Conservation (phyloP, 2,113 vertebrate species). For the Sander vitreus region DNA sequence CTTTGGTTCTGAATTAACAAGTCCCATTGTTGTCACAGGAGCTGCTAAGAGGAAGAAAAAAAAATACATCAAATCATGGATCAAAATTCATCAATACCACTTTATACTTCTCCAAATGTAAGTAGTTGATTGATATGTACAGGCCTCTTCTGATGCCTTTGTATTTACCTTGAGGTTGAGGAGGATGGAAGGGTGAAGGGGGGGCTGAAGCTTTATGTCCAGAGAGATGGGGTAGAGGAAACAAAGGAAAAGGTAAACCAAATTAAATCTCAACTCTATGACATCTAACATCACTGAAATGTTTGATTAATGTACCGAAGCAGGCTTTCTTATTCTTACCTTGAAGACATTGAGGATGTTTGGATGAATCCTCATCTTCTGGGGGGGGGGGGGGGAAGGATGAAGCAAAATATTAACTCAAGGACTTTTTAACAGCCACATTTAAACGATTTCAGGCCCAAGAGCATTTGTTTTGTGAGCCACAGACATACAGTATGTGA, state of each 20-base stretch:
- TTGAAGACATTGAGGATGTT: not conserved
- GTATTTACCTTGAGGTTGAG: conserved; percentile 53
- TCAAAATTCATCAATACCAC: not conserved
- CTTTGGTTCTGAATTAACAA: conserved; percentile 69
- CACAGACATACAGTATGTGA: not conserved
- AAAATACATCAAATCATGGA: not conserved
- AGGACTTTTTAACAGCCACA: not conserved
- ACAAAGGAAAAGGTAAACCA: not conserved
- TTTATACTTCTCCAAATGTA: not conserved
- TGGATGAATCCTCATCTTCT: conserved; percentile 6
- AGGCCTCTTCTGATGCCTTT: not conserved
- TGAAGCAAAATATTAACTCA: not conserved
- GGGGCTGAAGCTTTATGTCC: conserved; percentile 60
- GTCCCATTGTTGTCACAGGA: conserved; percentile 12
- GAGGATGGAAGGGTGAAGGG: conserved; percentile 28
- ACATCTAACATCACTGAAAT: not conserved
- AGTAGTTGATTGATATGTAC: not conserved
- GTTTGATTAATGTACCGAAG: not conserved
- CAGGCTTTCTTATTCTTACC: conserved; percentile 32
- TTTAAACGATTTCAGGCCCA: not conserved
- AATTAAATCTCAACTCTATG: not conserved
- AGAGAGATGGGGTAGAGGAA: not conserved
- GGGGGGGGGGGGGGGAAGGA: not conserved
- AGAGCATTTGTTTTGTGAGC: not conserved
- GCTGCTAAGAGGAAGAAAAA: conserved; percentile 15